Evolutionary conservation across 2,888 invertebrate species (phyloP).

Genomic region (Spisula subtruncata): DNA sequence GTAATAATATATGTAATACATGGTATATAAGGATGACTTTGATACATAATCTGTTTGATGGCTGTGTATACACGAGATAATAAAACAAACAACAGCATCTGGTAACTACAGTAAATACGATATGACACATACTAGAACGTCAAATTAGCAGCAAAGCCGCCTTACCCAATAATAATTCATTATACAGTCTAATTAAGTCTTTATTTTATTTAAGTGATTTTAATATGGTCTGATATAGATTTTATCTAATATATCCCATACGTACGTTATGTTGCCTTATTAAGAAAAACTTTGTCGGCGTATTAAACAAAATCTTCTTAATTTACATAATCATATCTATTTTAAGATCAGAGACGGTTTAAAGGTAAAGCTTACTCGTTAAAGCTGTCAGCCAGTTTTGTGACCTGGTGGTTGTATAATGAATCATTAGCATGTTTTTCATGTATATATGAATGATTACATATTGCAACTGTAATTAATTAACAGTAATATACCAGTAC

Average conservation of each 20-base stretch:
- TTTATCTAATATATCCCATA: background rate
- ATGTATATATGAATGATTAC: background rate
- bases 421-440: background rate
- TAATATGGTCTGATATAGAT: background rate
- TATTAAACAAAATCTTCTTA: background rate
- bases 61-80: background rate
- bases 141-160: background rate
- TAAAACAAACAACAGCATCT: background rate
- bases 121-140: background rate
- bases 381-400: background rate
- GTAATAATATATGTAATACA: constrained; percentile 3
- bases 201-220: background rate
- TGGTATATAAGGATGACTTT: background rate
- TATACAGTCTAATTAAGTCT: no score
- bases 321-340: constrained; percentile 26
- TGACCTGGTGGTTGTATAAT: background rate
- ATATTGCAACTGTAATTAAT: constrained; percentile 21
- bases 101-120: background rate
- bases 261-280: background rate
- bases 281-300: background rate
- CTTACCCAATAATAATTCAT: background rate
- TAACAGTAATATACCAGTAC: background rate
- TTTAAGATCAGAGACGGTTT: background rate
- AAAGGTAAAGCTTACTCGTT: background rate
- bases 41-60: background rate